Percentiles rank a stretch among this genome's conserved stretches.
These are phyloP conservation scores for Neomicropteryx cornuta DNA, from an alignment of 1,140 invertebrate species.

Conservation along the genomic window DNA sequence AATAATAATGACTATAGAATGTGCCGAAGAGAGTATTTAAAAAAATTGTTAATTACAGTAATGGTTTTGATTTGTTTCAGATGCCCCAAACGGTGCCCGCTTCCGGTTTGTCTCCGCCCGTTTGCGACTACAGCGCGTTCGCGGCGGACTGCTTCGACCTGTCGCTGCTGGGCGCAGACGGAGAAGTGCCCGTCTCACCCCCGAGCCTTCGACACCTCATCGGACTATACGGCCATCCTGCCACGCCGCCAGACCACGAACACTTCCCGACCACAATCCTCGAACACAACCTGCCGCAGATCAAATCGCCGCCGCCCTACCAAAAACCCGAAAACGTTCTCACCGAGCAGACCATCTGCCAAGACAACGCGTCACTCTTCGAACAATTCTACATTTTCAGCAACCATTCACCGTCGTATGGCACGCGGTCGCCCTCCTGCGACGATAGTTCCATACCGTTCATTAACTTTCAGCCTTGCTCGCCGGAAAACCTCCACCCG, in stretches of 20 bases:
- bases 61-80: conserved; percentile 40
- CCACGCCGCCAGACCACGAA: conserved; percentile 39
- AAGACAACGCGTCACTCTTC: conserved; percentile 32
- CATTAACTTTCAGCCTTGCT: conserved; percentile 33
- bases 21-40: too few species aligned
- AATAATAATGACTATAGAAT: too few species aligned
- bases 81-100: conserved; percentile 74
- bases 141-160: conserved; percentile 59
- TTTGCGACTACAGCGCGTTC: conserved; percentile 51
- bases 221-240: conserved; percentile 35
- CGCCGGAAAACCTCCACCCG: conserved; percentile 19
- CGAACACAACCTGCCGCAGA: conserved; percentile 18
- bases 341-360: conserved; percentile 19
- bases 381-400: conserved; percentile 21
- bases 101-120: conserved; percentile 57
- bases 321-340: conserved; percentile 22
- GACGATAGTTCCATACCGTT: conserved; percentile 39
- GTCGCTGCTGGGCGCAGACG: conserved; percentile 56
- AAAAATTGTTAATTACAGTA: too few species aligned
- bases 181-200: conserved; percentile 44
- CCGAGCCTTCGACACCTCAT: conserved; percentile 42
- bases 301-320: conserved; percentile 32
- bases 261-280: conserved; percentile 30
- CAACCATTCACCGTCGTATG: conserved; percentile 20
- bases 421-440: conserved; percentile 36